These are phyloP conservation scores for Chelonus insularis DNA, from an alignment of 1,140 invertebrate genomes.

Conservation along the genomic window DNA sequence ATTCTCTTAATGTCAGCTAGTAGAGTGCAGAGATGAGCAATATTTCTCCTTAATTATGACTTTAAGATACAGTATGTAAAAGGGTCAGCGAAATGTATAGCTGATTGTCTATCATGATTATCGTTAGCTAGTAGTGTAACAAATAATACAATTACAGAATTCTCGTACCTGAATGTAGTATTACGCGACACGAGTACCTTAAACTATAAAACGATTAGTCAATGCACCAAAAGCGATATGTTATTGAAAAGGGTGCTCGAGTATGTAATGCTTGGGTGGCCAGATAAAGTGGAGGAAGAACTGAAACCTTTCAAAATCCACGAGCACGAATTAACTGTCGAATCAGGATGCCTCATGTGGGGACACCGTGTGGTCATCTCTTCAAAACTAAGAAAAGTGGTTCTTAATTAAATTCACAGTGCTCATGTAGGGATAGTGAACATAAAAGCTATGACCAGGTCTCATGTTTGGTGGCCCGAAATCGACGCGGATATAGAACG, in stretches of 20 bases:
- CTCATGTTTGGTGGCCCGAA: slow-evolving; percentile 34
- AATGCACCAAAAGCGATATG: neutral
- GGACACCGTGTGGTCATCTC: slow-evolving; percentile 30
- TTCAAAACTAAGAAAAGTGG: slow-evolving; percentile 9
- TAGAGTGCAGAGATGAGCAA: neutral
- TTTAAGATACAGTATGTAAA: neutral
- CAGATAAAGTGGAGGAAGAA: neutral
- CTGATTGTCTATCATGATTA: neutral
- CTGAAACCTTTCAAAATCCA: neutral
- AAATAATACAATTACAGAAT: neutral
- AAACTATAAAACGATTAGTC: neutral
- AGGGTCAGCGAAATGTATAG: neutral
- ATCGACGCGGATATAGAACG: slow-evolving; percentile 35
- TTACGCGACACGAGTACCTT: neutral
- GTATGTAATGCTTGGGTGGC: neutral
- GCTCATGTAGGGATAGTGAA: slow-evolving; percentile 36
- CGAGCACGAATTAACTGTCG: neutral
- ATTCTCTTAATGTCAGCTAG: neutral
- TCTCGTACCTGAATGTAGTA: neutral
- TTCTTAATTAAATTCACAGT: slow-evolving; percentile 33
- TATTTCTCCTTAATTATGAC: neutral
- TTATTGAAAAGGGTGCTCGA: neutral
- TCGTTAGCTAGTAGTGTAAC: neutral
- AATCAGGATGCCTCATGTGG: slow-evolving; percentile 21
- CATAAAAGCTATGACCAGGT: slow-evolving; percentile 33